Evolutionary conservation across 2,888 invertebrate species (phyloP), one percentile per base, ranked within the genome.

Genomic region (Phalera bucephala): DNA sequence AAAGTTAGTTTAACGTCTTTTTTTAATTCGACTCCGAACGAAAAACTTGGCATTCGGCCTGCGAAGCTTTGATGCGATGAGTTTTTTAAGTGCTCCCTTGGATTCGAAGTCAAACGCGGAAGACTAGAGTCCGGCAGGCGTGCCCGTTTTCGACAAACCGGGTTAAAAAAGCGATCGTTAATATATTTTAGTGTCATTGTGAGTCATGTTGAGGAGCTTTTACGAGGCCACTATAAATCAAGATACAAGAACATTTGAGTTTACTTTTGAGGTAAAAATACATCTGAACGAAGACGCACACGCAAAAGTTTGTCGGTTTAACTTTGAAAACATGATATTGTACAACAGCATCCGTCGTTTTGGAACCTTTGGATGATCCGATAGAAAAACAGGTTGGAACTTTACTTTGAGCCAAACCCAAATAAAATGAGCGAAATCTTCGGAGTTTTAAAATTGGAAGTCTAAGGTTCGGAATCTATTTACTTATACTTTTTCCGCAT

Each of bases 181-280:
- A 77, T 61, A 63, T 63, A 64, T 64, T 68, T 63, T 63, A 63
- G 66, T 64, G 66, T 65, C 62, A 57, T 57, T 68, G 64, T 84
- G 80, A 84, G 75, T 85, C 80, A 83, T 66, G 56, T 63, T 50
- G 53, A 31, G 57, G 43, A 55, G 52, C 72, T 52, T 81, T 80
- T 79, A 80, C 69, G 80, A 75, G 72, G 63, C 47, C 54, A 61
- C 57, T 51, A 69, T 83, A 81, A 80, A 85, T 82, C 82, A 82
- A 58, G 65, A 69, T 43, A 53, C 70, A 55, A 61, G 69, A 71
- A 60, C 67, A 64, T 62, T 71, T 64, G 56, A 64, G 73, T 76
- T 77, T 75, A 72, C 70, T 70, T 78, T 79, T 71, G 72, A 59
- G 72, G 80, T 80, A 77, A 71, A 81, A 80, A 82, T 82, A 81